Evolutionary conservation across 2,888 invertebrate species (phyloP).

Genomic region (Scaptomyza tumidula): DNA sequence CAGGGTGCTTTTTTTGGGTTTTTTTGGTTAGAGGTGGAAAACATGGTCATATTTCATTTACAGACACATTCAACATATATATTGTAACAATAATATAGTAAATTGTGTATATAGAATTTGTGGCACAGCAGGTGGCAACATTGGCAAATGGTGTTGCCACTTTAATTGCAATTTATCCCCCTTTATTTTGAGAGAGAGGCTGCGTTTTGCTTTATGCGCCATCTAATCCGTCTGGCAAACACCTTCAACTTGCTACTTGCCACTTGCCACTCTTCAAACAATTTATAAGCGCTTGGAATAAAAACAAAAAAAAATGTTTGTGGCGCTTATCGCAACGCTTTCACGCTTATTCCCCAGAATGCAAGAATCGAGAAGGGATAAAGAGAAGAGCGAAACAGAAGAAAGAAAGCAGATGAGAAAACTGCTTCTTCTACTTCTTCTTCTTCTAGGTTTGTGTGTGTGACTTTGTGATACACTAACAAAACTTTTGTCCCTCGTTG

Average conservation of each 20-base stretch:
- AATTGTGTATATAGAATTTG: background rate
- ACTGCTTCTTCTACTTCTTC: background rate
- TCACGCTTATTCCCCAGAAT: conserved; percentile 51
- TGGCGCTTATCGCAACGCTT: conserved; percentile 71
- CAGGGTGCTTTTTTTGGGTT: too few relatives aligned
- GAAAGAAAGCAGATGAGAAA: background rate
- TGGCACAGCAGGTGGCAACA: conserved; percentile 29
- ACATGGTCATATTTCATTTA: conserved; percentile 52
- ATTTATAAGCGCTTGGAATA: conserved; percentile 71
- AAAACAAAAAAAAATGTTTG: conserved; percentile 59
- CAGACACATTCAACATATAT: conserved; percentile 12
- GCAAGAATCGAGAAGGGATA: background rate
- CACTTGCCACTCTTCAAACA: conserved; percentile 64
- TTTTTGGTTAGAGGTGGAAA: too few relatives aligned
- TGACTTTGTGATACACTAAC: background rate
- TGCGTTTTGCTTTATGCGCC: background rate
- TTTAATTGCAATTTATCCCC: background rate
- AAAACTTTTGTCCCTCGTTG: too few relatives aligned
- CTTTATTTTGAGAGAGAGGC: background rate
- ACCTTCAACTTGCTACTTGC: conserved; percentile 37
- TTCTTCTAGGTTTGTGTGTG: background rate
- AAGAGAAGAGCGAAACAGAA: background rate
- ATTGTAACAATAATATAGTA: background rate
- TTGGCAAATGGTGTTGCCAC: background rate
- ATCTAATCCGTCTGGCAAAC: conserved; percentile 69